Evolutionary conservation across 2,797 vertebrate genomes (phyloP).

Genomic region (Gobio occitaniae): DNA sequence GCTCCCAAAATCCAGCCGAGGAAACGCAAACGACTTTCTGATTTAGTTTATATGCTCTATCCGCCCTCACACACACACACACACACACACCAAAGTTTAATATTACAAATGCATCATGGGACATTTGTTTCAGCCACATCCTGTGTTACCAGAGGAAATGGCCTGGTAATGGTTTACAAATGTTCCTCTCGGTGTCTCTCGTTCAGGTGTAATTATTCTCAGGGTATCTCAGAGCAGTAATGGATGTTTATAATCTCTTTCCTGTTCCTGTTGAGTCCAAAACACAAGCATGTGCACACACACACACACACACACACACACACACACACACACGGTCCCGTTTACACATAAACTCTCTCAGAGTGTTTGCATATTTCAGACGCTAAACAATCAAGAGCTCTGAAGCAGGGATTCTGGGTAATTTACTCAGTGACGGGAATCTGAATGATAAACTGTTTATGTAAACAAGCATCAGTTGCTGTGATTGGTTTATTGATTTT

Average conservation of each 20-base stretch:
- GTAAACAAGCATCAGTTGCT: background rate
- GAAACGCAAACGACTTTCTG: constrained; percentile 10
- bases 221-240: constrained; percentile 75
- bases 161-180: constrained; percentile 71
- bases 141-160: constrained; percentile 47
- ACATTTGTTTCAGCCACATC: constrained; percentile 52
- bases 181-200: constrained; percentile 66
- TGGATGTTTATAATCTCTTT: constrained; percentile 77
- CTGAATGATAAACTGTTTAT: background rate
- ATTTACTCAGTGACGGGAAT: background rate
- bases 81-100: constrained; percentile 21
- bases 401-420: background rate
- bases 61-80: constrained; percentile 1
- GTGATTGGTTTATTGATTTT: background rate
- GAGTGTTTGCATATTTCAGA: constrained; percentile 1
- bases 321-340: constrained; percentile 29
- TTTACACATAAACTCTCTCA: constrained; percentile 11
- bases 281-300: constrained; percentile 52
- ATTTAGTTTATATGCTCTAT: background rate
- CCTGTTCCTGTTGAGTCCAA: constrained; percentile 65
- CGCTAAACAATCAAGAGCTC: background rate
- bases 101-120: constrained; percentile 33
- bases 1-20: background rate
- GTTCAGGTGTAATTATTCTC: constrained; percentile 86
- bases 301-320: constrained; percentile 39